Evolutionary conservation across 2,797 vertebrate species (phyloP), one percentile per base, ranked within the genome.

Genomic region (Graptemys geographica): DNA sequence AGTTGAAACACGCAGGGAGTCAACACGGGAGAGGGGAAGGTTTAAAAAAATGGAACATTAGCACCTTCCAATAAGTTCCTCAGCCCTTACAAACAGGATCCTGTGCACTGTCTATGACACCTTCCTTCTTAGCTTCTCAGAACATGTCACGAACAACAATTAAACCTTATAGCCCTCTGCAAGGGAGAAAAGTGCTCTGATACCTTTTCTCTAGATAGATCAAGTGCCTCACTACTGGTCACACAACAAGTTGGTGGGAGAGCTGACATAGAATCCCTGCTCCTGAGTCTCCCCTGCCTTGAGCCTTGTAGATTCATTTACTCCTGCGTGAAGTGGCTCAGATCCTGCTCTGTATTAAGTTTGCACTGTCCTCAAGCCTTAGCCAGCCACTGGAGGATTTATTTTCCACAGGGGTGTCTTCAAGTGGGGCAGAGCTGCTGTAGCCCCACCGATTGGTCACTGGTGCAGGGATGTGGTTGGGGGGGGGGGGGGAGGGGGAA

Each of bases 291-390:
- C 11, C 16, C 2, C 8, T 41, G 74, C 33, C 84, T 57, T 0
- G 0, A 41, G 25, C 31, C 52, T 88, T 90, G 4, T 23, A n/a
- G 15, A 3, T 11, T 69, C 49, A 53, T 0, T 0, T 78, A 21
- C 65, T 82, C 78, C 57, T 33, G 11, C 84, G 49, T 23, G 65
- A 57, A 41, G 62, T 0, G 0, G 6, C 55, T 21, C 37, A 47
- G n/a, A 80, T 33, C 41, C 72, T 83, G 51, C 51, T 89, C 59
- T 83, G 33, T 81, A 33, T 28, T 62, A 31, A 3, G 6, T 81
- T 81, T 81, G 13, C n/a, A 44, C 0, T 87, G 7, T 19, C 84
- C 76, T 79, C 41, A n/a, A 69, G 74, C 81, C 4, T 37, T 83
- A 15, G 47, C 28, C 44, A 59, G 15, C 44, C 21, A 5, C 76